Conservation (phyloP, 2,888 invertebrate genomes). For the Pasiphila rectangulata region DNA sequence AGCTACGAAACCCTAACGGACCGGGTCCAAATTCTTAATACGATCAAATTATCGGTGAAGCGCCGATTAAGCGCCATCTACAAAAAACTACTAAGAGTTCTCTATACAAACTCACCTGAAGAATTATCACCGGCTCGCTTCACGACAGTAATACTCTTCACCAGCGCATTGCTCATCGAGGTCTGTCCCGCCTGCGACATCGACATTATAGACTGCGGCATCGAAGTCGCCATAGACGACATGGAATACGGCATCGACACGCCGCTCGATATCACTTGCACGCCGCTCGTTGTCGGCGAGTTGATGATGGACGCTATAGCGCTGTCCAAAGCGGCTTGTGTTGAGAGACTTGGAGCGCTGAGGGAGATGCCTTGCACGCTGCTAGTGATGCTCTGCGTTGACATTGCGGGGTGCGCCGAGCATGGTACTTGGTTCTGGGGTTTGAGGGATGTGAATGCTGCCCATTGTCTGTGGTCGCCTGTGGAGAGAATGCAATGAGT, state of each 20-base stretch:
- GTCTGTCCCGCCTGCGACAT: slow-evolving; percentile 38
- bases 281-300: slow-evolving; percentile 59
- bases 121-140: slow-evolving; percentile 65
- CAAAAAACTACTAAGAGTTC: too few relatives aligned
- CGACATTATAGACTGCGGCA: slow-evolving; percentile 20
- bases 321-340: slow-evolving; percentile 65
- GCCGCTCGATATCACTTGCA: slow-evolving; percentile 69
- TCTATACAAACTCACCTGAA: slow-evolving; percentile 58
- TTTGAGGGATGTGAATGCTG: slow-evolving; percentile 58
- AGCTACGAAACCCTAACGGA: too few relatives aligned
- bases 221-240: slow-evolving; percentile 20
- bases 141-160: slow-evolving; percentile 72
- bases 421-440: slow-evolving; percentile 49
- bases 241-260: slow-evolving; percentile 48
- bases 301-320: slow-evolving; percentile 72
- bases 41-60: too few relatives aligned
- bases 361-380: slow-evolving; percentile 73
- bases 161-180: slow-evolving; percentile 49
- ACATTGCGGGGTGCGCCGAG: slow-evolving; percentile 50
- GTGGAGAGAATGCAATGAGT: too few relatives aligned
- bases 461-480: slow-evolving; percentile 73
- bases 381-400: slow-evolving; percentile 61
- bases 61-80: too few relatives aligned
- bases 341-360: slow-evolving; percentile 52
- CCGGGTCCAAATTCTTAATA: too few relatives aligned